Conservation (phyloP, 2,113 vertebrate species). For the Oncorhynchus keta region DNA sequence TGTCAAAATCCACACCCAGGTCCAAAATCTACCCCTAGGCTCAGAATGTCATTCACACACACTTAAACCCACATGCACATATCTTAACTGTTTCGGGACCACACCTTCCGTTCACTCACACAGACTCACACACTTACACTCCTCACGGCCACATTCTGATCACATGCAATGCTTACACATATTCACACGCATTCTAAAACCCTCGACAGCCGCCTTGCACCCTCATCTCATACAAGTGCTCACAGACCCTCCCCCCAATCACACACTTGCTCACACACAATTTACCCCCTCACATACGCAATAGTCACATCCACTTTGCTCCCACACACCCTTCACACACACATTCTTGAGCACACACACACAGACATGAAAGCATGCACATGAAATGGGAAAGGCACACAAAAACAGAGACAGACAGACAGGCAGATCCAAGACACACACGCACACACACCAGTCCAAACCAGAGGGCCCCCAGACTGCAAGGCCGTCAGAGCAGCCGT, state of each 20-base stretch:
- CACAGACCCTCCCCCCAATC: background rate
- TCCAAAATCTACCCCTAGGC: background rate
- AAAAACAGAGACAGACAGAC: no score
- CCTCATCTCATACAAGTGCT: background rate
- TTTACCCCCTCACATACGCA: background rate
- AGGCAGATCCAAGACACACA: background rate
- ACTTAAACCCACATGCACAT: background rate
- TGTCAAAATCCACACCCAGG: background rate
- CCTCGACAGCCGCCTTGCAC: background rate
- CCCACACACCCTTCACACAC: background rate
- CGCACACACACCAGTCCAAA: background rate
- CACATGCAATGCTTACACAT: background rate
- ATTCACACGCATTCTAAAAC: background rate
- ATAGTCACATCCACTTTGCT: background rate
- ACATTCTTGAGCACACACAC: background rate
- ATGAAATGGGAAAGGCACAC: no score
- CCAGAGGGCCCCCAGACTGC: background rate
- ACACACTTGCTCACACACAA: background rate
- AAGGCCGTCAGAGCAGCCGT: background rate
- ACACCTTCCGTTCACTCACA: background rate
- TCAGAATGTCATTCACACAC: no score
- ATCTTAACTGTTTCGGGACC: background rate
- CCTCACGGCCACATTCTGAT: background rate
- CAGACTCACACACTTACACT: constrained; percentile 11
- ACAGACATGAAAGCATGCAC: no score